Evolutionary conservation across 2,888 invertebrate species (phyloP).

Genomic region (Drosophila mimica): DNA sequence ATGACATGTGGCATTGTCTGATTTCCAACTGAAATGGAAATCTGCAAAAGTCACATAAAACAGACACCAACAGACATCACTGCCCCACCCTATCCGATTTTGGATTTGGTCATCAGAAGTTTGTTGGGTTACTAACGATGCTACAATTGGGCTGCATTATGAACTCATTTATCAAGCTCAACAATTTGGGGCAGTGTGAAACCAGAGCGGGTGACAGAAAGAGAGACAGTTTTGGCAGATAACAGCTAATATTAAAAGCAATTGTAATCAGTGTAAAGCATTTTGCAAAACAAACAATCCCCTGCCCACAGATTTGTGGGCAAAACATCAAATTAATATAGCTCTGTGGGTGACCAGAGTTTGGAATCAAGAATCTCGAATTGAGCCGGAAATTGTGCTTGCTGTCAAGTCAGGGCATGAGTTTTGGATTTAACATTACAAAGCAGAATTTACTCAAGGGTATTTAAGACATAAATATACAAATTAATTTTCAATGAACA

Average conservation of each 20-base stretch:
- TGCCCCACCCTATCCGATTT: slow-evolving; percentile 8
- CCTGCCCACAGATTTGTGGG: slow-evolving; percentile 10
- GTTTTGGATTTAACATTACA: neutral
- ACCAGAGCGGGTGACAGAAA: neutral
- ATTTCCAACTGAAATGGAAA: slow-evolving; percentile 35
- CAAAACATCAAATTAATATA: slow-evolving; percentile 65
- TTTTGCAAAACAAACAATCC: slow-evolving; percentile 37
- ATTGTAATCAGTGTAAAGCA: slow-evolving; percentile 40
- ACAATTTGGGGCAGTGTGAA: neutral
- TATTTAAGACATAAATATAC: neutral
- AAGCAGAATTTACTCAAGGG: neutral
- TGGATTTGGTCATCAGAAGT: slow-evolving; percentile 46
- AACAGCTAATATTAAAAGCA: slow-evolving; percentile 23
- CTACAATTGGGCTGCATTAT: slow-evolving; percentile 72
- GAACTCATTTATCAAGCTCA: slow-evolving; percentile 67
- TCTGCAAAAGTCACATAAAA: slow-evolving; percentile 53
- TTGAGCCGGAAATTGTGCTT: slow-evolving; percentile 68
- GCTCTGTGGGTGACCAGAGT: slow-evolving; percentile 45
- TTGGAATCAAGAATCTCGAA: slow-evolving; percentile 36
- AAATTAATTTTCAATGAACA: neutral
- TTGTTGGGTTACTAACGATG: slow-evolving; percentile 60
- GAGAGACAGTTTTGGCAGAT: slow-evolving; percentile 6
- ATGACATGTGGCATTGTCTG: slow-evolving; percentile 33
- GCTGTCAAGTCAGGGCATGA: neutral
- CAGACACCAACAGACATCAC: neutral